These are phyloP conservation scores for Pelvicachromis taeniatus DNA, from an alignment of 2,113 vertebrate genomes.

Conservation along the genomic window DNA sequence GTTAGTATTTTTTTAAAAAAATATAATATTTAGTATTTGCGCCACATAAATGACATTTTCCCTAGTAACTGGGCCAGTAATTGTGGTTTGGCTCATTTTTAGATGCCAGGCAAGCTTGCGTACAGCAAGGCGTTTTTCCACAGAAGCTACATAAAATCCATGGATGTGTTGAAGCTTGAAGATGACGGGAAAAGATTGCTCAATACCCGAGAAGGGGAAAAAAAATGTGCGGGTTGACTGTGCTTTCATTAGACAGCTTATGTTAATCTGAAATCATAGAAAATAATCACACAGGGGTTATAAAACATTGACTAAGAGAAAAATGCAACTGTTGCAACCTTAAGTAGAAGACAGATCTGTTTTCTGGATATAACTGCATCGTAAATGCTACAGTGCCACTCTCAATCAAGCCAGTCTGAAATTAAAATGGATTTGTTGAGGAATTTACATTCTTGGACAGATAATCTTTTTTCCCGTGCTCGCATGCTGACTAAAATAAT, in stretches of 20 bases:
- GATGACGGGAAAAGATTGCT: not conserved
- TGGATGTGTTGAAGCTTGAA: not conserved
- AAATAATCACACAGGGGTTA: not conserved
- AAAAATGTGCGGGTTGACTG: not conserved
- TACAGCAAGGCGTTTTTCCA: not conserved
- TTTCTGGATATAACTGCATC: not conserved
- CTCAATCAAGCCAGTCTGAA: not conserved
- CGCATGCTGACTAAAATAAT: constrained; percentile 8
- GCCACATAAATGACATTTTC: not conserved
- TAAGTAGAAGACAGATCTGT: not conserved
- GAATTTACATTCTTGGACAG: constrained; percentile 57
- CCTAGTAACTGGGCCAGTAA: not conserved
- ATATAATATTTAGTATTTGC: not conserved
- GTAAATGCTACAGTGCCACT: not conserved
- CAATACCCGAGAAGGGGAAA: not conserved
- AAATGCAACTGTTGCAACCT: not conserved
- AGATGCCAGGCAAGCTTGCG: not conserved
- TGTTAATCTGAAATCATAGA: not conserved
- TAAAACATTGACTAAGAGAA: not conserved
- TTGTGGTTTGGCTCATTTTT: not conserved
- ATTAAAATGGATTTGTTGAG: constrained; percentile 37
- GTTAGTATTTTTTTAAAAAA: not conserved
- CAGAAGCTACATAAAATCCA: not conserved
- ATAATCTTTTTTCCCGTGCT: constrained; percentile 47
- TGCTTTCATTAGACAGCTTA: not conserved